Evolutionary conservation across 2,888 invertebrate species (phyloP), one percentile per base, ranked within the genome.

Genomic region (Stenodera caucasica): DNA sequence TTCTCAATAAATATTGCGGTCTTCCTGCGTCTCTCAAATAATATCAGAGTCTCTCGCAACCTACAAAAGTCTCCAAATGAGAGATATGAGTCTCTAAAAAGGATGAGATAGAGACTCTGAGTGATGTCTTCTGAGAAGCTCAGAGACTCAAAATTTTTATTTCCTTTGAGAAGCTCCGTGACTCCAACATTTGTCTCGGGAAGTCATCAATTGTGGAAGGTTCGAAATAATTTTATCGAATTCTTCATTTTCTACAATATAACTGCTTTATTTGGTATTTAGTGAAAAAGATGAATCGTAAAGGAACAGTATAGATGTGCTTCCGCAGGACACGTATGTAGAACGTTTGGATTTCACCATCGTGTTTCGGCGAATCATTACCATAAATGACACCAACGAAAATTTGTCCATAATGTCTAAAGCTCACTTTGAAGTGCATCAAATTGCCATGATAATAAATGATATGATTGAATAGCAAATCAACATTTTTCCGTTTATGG

Each of bases 401-500:
- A 12, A 32, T 35, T 40, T 60, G 54, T 5, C 57, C 55, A 9
- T 30, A 11, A 26, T n/a, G 37, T 12, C 12, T 26, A 45, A 60
- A 63, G 35, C 60, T 57, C 8, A 50, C 55, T 32, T 54, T 53
- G 33, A 40, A 32, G 51, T 54, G 57, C 60, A 63, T 59, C 50
- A 67, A 59, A 32, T 67, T 67, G 23, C 65, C 61, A 54, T 63
- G 63, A 55, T 65, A 52, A 55, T 60, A 61, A 37, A 67, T 63
- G 9, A 67, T 57, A 50, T 63, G 30, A 2, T 61, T 23, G 8
- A 54, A 26, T 7, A 32, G 29, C 14, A 67, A 49, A 52, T 65
- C 67, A 23, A 45, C 18, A 14, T 63, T 55, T 29, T 55, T 53
- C 11, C 55, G 58, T 15, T 59, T 59, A 32, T 66, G 66, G 23